These are phyloP conservation scores for Hyla sarda DNA, from an alignment of 2,113 vertebrate species.

Conservation along the genomic window DNA sequence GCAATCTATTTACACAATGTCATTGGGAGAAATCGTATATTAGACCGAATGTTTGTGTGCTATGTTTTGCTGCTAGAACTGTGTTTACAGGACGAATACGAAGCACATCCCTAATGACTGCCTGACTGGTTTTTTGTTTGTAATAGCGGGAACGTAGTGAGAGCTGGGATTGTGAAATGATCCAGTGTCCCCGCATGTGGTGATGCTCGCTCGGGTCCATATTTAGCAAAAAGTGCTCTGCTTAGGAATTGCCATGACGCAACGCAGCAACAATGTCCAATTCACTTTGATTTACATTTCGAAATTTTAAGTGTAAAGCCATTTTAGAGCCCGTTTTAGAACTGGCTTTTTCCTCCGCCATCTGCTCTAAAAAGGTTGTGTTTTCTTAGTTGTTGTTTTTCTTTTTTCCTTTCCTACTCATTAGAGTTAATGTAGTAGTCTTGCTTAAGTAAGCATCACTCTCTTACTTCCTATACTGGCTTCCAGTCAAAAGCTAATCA, in stretches of 20 bases:
- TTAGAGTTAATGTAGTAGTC: constrained; percentile 41
- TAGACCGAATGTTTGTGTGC: constrained; percentile 30
- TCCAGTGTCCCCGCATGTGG: constrained; percentile 34
- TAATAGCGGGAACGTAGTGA: constrained; percentile 8
- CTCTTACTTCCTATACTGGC: constrained; percentile 45
- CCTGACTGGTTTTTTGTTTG: constrained; percentile 42
- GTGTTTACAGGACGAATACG: constrained; percentile 29
- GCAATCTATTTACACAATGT: not conserved
- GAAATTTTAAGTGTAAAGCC: constrained; percentile 17
- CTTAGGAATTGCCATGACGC: constrained; percentile 33
- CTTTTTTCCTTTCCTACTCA: not conserved
- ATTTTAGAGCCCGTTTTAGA: constrained; percentile 16
- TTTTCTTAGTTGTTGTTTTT: too few species aligned
- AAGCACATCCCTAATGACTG: constrained; percentile 49
- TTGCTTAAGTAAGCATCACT: constrained; percentile 30
- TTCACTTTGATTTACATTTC: constrained; percentile 4
- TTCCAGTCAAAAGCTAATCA: constrained; percentile 42
- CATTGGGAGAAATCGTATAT: not conserved
- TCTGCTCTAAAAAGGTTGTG: not conserved
- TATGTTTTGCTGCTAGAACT: constrained; percentile 25
- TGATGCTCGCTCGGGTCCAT: constrained; percentile 26
- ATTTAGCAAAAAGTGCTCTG: constrained; percentile 48
- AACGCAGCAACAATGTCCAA: constrained; percentile 7
- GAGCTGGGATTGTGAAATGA: constrained; percentile 42
- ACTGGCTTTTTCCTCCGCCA: not conserved